Evolutionary conservation across 2,113 vertebrate genomes (phyloP), one percentile per base, ranked within the genome.

Genomic region (Lepisosteus osseus): DNA sequence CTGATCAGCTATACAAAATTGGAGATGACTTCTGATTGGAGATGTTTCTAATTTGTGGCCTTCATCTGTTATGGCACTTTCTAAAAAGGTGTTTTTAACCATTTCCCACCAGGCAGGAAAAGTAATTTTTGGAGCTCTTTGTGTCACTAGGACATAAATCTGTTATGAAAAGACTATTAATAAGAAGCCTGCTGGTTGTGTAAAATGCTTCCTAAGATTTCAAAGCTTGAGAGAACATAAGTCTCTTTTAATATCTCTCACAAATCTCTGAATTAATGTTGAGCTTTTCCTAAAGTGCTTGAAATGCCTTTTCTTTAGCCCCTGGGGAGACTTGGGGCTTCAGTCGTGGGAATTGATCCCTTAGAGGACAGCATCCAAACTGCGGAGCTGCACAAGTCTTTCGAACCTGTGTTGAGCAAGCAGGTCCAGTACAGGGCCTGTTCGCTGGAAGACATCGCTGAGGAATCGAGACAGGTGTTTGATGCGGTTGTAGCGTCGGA

Each of bases 401-500:
- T 86, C 70, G 96, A 99, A 87, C 96, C 95, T 0, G 88, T 90
- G 65, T 86, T 98, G 61, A 79, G 77, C 59, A 73, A 88, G 59
- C 85, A 78, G 15, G 87, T 99, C 78, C 84, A 87, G 73, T 99
- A 98, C 85, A 90, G 77, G 82, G 80, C 77, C 11, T 94, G 92
- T 79, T 90, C 94, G 57, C 81, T 98, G 79, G 97, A 99, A 83
- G 94, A 96, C 72, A 91, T 95, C 44, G 85, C 88, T 3, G 87
- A 90, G 55, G 92, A 91, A 47, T 84, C 70, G 55, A 73, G 81
- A 70, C 89, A 89, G 82, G 79, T 72, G 12, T 99, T 95, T 75
- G 93, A 99, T 74, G 95, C 95, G 1, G 81, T 99, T 0, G 81
- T 99, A 75, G 97, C 97, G 45, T 99, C 97, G 17, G 97, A 99